Evolutionary conservation across 2,113 vertebrate genomes (phyloP).

Genomic region (Bungarus multicinctus): DNA sequence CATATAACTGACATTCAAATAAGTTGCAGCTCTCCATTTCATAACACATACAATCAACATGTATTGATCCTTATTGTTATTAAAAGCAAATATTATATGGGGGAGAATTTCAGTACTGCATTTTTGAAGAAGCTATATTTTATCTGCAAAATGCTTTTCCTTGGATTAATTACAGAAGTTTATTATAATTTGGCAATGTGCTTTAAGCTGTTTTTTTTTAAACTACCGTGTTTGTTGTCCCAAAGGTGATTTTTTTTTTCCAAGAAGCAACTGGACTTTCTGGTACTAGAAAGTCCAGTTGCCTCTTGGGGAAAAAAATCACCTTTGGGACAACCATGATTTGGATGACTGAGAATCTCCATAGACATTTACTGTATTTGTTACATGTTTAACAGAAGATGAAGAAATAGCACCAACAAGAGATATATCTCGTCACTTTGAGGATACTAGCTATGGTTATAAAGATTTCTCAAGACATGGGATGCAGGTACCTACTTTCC

Average conservation of each 20-base stretch:
- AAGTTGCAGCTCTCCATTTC: neutral
- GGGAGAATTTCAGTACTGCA: neutral
- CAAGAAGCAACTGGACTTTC: too few species aligned
- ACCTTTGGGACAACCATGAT: too few species aligned
- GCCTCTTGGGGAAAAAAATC: too few species aligned
- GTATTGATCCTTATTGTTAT: neutral
- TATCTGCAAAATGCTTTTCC: neutral
- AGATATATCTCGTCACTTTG: conserved; percentile 93
- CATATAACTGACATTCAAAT: neutral
- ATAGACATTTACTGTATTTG: neutral
- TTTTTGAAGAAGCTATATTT: neutral
- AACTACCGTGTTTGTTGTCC: neutral
- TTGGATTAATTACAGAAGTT: neutral
- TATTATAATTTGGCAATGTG: neutral
- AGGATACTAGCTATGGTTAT: conserved; percentile 97
- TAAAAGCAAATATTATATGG: neutral
- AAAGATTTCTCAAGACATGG: conserved; percentile 95
- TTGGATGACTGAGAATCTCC: too few species aligned
- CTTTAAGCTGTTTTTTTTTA: neutral
- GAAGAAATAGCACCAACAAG: conserved; percentile 84
- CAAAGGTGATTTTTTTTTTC: too few species aligned
- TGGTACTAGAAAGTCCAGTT: too few species aligned
- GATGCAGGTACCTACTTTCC: conserved; percentile 94
- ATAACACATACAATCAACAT: neutral
- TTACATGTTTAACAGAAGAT: conserved; percentile 72